Conservation (phyloP, 2,797 vertebrate genomes). For the Fistularia commersonii region DNA sequence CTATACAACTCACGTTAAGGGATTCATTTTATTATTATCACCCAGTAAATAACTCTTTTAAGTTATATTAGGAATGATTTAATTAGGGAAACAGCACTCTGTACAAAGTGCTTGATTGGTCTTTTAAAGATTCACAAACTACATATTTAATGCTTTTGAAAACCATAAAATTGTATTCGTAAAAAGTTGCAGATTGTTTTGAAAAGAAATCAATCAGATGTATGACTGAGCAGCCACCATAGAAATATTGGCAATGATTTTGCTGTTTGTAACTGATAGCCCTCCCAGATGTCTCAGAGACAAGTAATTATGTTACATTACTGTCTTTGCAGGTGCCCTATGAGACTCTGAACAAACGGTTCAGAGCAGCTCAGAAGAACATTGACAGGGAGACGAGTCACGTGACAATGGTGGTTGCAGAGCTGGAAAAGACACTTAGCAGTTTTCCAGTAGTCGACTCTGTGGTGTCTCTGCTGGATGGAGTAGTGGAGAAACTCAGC, state of each 20-base stretch:
- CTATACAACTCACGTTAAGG: no score
- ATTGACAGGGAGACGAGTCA: constrained; percentile 97
- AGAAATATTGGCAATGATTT: no score
- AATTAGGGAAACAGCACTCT: no score
- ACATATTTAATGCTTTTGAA: background rate
- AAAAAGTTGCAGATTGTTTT: no score
- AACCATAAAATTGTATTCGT: background rate
- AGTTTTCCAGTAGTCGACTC: constrained; percentile 95
- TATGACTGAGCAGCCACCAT: no score
- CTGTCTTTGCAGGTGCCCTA: constrained; percentile 87
- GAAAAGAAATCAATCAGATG: no score
- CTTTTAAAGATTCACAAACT: no score
- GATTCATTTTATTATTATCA: no score
- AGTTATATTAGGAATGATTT: no score
- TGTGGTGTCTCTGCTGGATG: constrained; percentile 93
- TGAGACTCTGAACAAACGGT: constrained; percentile 97
- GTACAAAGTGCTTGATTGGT: no score
- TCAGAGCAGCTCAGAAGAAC: constrained; percentile 96
- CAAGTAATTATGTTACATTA: background rate
- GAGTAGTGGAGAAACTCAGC: constrained; percentile 96
- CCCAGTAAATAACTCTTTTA: no score
- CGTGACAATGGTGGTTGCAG: constrained; percentile 97
- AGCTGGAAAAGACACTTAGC: constrained; percentile 96
- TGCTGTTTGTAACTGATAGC: background rate
- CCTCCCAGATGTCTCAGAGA: background rate